These are phyloP conservation scores for Eristalis intricaria DNA, from an alignment of 2,888 invertebrate genomes.

Conservation along the genomic window DNA sequence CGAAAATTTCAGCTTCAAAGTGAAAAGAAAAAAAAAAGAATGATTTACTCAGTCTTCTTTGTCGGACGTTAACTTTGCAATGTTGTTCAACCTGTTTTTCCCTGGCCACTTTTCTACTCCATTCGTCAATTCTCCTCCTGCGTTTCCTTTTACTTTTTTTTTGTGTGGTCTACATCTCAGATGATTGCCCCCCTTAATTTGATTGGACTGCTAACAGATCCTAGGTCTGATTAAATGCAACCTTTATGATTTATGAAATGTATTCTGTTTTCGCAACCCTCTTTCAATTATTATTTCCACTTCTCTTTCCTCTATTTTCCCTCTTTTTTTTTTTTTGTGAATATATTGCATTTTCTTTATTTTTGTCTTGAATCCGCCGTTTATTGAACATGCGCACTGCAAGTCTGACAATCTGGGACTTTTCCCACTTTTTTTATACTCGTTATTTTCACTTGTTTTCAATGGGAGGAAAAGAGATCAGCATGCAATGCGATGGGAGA, in stretches of 20 bases:
- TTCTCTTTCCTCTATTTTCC: neutral
- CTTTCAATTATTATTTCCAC: constrained; percentile 8
- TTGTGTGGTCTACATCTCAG: constrained; percentile 7
- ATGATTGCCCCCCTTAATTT: constrained; percentile 7
- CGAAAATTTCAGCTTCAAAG: constrained; percentile 21
- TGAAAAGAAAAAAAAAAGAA: constrained; percentile 15
- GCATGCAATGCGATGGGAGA: neutral
- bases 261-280: neutral
- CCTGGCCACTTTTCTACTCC: constrained; percentile 34
- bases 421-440: constrained; percentile 55
- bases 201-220: neutral
- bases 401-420: constrained; percentile 45
- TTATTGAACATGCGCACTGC: constrained; percentile 60
- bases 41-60: constrained; percentile 26
- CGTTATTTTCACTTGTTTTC: constrained; percentile 6
- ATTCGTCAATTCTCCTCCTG: constrained; percentile 24
- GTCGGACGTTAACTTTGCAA: constrained; percentile 58
- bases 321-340: neutral
- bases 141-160: constrained; percentile 8
- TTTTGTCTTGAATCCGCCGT: constrained; percentile 18
- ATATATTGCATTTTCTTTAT: constrained; percentile 35
- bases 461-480: constrained; percentile 7
- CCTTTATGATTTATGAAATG: neutral
- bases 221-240: constrained; percentile 24
- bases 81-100: constrained; percentile 68